Evolutionary conservation across 2,797 vertebrate genomes (phyloP).

Genomic region (Propithecus deckenii): DNA sequence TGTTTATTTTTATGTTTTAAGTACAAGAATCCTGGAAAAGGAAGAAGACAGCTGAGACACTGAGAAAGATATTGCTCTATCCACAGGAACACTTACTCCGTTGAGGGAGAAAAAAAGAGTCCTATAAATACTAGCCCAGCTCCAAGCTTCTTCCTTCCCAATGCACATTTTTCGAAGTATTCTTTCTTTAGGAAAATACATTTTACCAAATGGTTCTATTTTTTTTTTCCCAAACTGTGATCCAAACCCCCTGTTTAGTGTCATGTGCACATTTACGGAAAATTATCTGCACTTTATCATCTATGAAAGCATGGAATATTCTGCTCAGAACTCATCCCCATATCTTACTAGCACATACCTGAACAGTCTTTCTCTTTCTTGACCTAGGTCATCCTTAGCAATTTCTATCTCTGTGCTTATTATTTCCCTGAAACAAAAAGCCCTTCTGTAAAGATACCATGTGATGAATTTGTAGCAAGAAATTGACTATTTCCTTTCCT

Average conservation of each 20-base stretch:
- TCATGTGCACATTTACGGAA: neutral
- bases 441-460: neutral
- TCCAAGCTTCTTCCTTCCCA: neutral
- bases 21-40: neutral
- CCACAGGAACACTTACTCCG: neutral
- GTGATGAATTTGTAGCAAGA: slow-evolving; percentile 22
- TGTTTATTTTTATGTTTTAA: slow-evolving; percentile 43
- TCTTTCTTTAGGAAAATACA: neutral
- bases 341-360: slow-evolving; percentile 10
- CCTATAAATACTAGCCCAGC: neutral
- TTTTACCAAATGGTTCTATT: neutral
- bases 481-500: slow-evolving; percentile 38
- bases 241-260: neutral
- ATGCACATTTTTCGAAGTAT: slow-evolving; percentile 4
- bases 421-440: slow-evolving; percentile 49
- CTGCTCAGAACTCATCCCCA: neutral
- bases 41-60: neutral
- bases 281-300: neutral
- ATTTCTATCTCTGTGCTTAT: slow-evolving; percentile 44
- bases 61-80: neutral
- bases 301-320: neutral
- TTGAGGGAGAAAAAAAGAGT: neutral
- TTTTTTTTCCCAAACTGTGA: neutral
- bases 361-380: slow-evolving; percentile 41
- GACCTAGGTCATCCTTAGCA: slow-evolving; percentile 11